Conservation (phyloP, 2,888 invertebrate species). For the Encarsia formosa region DNA sequence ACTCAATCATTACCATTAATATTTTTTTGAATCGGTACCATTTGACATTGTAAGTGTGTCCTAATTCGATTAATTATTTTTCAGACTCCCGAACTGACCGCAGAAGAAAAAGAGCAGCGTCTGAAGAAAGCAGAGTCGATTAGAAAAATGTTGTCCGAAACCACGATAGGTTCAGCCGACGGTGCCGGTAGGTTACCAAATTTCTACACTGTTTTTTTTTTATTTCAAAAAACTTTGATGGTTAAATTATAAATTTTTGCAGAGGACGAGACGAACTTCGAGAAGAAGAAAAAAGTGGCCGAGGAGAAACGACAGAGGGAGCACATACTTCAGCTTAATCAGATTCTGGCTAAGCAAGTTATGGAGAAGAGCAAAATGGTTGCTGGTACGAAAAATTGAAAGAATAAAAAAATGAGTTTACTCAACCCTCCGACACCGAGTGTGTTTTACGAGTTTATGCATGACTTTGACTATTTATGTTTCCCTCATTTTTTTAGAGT, state of each 20-base stretch:
- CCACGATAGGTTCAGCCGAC: slow-evolving; percentile 54
- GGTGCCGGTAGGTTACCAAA: slow-evolving; percentile 35
- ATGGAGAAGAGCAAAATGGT: slow-evolving; percentile 94
- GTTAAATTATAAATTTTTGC: slow-evolving; percentile 17
- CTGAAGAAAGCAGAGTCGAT: slow-evolving; percentile 87
- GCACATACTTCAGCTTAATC: slow-evolving; percentile 84
- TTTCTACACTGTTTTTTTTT: not conserved
- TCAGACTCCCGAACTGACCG: slow-evolving; percentile 75
- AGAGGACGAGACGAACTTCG: slow-evolving; percentile 40
- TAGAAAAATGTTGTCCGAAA: slow-evolving; percentile 82
- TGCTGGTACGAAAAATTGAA: slow-evolving; percentile 67
- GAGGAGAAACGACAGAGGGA: slow-evolving; percentile 86
- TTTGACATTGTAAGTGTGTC: no score
- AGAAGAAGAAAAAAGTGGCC: slow-evolving; percentile 67
- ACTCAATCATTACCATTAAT: not conserved
- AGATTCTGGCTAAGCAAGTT: slow-evolving; percentile 88
- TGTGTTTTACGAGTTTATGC: slow-evolving; percentile 11
- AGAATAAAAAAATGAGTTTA: no score
- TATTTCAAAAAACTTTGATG: not conserved
- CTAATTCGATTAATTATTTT: slow-evolving; percentile 19
- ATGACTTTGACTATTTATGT: not conserved
- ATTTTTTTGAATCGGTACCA: not conserved
- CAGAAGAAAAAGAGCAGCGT: slow-evolving; percentile 78
- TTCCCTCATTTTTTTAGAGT: slow-evolving; percentile 9
- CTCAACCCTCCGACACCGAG: not conserved